These are phyloP conservation scores for Prionace glauca DNA, from an alignment of 2,797 vertebrate genomes.

Conservation along the genomic window DNA sequence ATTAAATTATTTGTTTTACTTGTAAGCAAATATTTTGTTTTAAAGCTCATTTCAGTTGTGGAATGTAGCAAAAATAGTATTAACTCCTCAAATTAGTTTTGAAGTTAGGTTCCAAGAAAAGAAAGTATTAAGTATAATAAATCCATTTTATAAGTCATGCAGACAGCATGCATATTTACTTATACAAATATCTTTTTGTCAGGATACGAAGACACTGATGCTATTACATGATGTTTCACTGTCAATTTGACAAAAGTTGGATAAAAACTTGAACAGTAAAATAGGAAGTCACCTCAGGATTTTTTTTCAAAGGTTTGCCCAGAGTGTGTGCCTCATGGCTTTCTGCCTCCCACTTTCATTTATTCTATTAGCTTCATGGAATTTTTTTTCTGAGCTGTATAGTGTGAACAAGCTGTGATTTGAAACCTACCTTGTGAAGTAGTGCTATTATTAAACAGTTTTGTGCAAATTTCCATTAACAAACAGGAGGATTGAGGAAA, in stretches of 20 bases:
- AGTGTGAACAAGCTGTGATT: background rate
- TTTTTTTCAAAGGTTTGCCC: background rate
- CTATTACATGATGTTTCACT: background rate
- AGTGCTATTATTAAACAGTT: no score
- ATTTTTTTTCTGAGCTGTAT: background rate
- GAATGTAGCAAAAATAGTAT: conserved; percentile 10
- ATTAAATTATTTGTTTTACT: conserved; percentile 26
- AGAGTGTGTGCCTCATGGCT: background rate
- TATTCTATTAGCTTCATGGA: background rate
- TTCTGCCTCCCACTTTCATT: background rate
- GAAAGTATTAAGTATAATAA: background rate
- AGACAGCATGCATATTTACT: background rate
- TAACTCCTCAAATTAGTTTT: background rate
- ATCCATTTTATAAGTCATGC: background rate
- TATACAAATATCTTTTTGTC: no score
- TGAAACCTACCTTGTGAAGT: background rate
- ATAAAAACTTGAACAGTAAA: background rate
- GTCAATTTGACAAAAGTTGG: background rate
- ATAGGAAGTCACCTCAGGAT: background rate
- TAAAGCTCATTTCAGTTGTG: conserved; percentile 21
- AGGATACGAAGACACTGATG: background rate
- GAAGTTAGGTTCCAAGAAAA: background rate
- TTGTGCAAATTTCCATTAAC: background rate
- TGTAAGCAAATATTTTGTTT: conserved; percentile 28
- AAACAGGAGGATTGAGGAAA: background rate